Base-by-base conservation (phyloP, 2,797 vertebrate genomes). In the Artibeus lituratus region DNA sequence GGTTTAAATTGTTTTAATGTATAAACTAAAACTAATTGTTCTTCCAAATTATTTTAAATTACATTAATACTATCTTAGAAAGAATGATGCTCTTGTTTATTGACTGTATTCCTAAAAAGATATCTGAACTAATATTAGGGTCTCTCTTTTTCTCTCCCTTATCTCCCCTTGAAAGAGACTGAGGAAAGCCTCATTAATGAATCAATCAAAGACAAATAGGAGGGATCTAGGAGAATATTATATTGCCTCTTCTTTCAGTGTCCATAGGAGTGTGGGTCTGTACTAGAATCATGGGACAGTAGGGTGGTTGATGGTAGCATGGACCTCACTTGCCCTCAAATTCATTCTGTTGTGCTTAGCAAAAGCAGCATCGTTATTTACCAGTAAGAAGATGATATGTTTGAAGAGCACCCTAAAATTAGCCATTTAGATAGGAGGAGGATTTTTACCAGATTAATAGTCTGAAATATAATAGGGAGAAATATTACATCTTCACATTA, bases 281-380 rank as follows among this genome's bases (percentile, higher is more conserved):
- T 91, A 44, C 69, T 88, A 91, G 55, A 93, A 72, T 76, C 18
- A 44, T 32, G 55, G 74, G 67, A 91, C 12, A 62, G 35, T n/a
- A 69, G 37, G 53, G 51, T 87, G 72, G 51, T 72, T 90, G 65
- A 53, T 92, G 65, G 37, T 44, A 92, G 73, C 82, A 51, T 84
- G 55, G 47, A 72, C 49, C 62, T 89, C 39, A 83, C n/a, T 42
- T 44, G n/a, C 84, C 94, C 91, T 96, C 91, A 94, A 12, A 93
- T 95, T 97, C 94, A 97, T 96, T 96, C 94, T 97, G 80, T 67
- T 91, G 69, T 95, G 81, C 94, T 97, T 91, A 91, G 35, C 26
- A 77, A 87, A 96, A 55, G 51, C 73, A 84, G 74, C 83, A 91
- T 53, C 16, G 24, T 93, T 91, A 59, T 91, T 69, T 87, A 51